phyloP scores from a whole-genome alignment of 1,140 invertebrate species.

The Drosophila truncata region DNA sequence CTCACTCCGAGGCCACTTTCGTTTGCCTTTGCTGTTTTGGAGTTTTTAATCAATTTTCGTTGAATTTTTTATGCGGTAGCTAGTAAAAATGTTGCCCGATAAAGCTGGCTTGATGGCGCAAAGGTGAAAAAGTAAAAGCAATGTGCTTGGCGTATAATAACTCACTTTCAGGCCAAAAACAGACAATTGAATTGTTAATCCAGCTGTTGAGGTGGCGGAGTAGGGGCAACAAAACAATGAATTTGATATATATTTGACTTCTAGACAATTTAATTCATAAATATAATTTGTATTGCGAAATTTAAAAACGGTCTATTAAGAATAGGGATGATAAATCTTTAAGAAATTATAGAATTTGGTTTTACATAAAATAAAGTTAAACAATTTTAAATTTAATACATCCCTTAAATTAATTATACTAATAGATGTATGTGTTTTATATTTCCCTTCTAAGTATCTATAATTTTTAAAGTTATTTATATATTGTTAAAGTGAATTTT shows the following conservation, averaged over 20 bases:
- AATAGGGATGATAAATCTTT: neutral
- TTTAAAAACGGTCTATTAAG: no score
- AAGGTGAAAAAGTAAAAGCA: conserved; percentile 70
- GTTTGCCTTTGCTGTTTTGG: conserved; percentile 57
- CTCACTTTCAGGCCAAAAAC: conserved; percentile 44
- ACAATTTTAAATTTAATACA: no score
- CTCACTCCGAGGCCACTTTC: conserved; percentile 22
- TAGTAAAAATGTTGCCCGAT: conserved; percentile 65
- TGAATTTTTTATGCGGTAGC: conserved; percentile 80
- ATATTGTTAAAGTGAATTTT: neutral
- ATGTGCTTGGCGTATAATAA: conserved; percentile 59
- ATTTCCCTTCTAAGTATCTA: neutral
- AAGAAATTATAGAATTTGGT: neutral
- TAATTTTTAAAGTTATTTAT: neutral
- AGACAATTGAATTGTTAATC: conserved; percentile 65
- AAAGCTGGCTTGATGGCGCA: conserved; percentile 41
- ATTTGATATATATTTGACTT: neutral
- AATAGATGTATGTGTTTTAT: no score
- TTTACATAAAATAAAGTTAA: no score
- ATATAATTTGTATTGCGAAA: neutral
- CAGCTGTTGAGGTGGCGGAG: neutral
- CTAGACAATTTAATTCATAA: neutral
- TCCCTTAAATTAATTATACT: no score
- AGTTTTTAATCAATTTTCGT: conserved; percentile 83
- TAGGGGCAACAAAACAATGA: neutral